Base-by-base conservation (phyloP, 2,797 vertebrate species). In the Taenioides sp. region DNA sequence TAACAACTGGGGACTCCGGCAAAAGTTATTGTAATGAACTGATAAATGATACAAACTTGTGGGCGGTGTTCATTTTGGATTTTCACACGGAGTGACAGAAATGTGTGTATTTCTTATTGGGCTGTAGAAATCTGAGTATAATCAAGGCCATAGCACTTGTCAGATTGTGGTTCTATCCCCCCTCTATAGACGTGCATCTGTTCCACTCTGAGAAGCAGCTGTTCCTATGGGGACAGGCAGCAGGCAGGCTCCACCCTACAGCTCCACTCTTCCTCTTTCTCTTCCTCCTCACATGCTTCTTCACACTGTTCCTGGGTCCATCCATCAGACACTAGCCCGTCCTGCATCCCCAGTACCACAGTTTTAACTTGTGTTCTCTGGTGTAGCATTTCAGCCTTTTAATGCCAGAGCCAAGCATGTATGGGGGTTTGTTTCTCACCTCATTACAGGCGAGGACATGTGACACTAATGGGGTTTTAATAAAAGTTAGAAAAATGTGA, bases 221-320 rank as follows among this genome's bases (percentile, higher is more conserved):
- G 92, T 86, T 90, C 89, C 90, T 88, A 85, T 77, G 81, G 90
- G 90, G 89, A 90, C 84, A 86, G 83, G 85, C 89, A 92, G 91
- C 88, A 84, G 90, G 89, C 85, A 76, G 80, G 86, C 20, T 78
- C 80, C 80, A 67, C 80, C 80, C 77, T 77, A 77, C 74, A 12
- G 40, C 60, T 78, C 65, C 65, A 76, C 20, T 65, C 25, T 27
- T 27, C 75, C 72, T 72, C 70, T 66, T 73, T 50, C 77, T 79
- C 76, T 77, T 74, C 72, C 80, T 74, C 77, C 69, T 75, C 73
- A 31, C 63, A 74, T 16, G 61, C 79, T 69, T 71, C 66, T 66
- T 73, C 54, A 79, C 82, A 80, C 79, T 74, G 69, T 82, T 72
- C 76, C 67, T 77, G 73, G 71, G 70, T 83, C 81, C 22, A 76